Percentiles rank a stretch among this genome's conserved stretches.
Evolutionary conservation across 2,797 vertebrate genomes (phyloP).

Genomic region (Aldrovandia affinis): DNA sequence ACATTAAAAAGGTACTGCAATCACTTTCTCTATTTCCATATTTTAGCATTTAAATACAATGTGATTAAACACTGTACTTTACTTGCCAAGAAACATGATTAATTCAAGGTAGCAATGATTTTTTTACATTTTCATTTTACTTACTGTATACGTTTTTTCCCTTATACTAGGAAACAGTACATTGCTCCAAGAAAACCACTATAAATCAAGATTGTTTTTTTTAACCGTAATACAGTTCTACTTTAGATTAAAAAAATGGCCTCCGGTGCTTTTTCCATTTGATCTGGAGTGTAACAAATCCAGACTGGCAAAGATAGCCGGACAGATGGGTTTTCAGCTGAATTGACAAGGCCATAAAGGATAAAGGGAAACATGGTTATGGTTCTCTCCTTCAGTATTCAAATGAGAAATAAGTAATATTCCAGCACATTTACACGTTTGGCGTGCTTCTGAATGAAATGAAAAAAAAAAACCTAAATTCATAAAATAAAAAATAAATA

Average conservation of each 20-base stretch:
- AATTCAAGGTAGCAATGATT: too few relatives aligned
- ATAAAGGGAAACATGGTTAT: conserved; percentile 40
- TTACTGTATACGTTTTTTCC: background rate
- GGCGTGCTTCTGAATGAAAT: background rate
- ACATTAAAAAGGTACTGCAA: background rate
- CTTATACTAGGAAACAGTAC: background rate
- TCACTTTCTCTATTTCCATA: background rate
- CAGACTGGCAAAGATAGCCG: conserved; percentile 42
- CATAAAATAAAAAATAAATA: background rate
- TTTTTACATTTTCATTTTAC: background rate
- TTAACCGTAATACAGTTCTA: conserved; percentile 20
- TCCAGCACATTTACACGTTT: background rate
- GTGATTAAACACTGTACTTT: background rate
- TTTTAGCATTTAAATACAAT: background rate
- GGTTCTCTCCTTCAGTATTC: background rate
- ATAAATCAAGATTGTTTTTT: background rate
- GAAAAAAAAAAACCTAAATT: background rate
- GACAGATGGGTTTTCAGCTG: conserved; percentile 55
- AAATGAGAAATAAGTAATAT: background rate
- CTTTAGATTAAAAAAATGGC: conserved; percentile 45
- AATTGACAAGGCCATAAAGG: conserved; percentile 44
- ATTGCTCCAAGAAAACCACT: background rate
- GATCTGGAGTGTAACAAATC: conserved; percentile 53
- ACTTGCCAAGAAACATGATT: background rate
- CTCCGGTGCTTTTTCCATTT: conserved; percentile 45